A percentile compares a stretch with the other conserved stretches of the same genome.
Evolutionary conservation across 2,797 vertebrate species (phyloP).

Genomic region (Simalia tracyae): DNA sequence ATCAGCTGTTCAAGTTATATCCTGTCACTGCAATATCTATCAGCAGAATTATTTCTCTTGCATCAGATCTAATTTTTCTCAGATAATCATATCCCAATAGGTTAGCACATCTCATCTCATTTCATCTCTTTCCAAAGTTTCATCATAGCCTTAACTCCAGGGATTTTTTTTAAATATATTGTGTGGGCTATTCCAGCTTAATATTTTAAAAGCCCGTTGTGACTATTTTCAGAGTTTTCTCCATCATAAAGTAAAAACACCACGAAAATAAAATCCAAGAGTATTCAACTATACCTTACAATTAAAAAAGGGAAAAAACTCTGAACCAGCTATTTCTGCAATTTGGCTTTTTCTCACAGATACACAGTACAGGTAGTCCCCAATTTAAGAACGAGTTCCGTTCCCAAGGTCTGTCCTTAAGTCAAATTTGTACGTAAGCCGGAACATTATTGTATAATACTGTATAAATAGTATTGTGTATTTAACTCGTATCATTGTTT

Average conservation of each 20-base stretch:
- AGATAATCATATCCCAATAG: slow-evolving; percentile 45
- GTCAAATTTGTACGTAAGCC: no score
- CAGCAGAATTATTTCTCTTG: slow-evolving; percentile 19
- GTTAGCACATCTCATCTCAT: slow-evolving; percentile 25
- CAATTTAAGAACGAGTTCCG: no score
- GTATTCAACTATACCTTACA: not conserved
- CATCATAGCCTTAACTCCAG: not conserved
- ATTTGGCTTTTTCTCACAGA: not conserved
- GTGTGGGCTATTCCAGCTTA: not conserved
- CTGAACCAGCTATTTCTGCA: not conserved
- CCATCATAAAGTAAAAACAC: not conserved
- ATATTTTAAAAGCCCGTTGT: not conserved
- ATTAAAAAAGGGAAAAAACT: not conserved
- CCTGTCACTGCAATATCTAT: slow-evolving; percentile 11
- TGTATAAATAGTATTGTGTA: no score
- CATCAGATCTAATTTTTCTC: slow-evolving; percentile 13
- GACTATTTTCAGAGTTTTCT: not conserved
- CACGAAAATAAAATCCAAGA: not conserved
- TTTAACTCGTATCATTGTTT: no score
- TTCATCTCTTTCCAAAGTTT: slow-evolving; percentile 1
- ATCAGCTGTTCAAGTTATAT: slow-evolving; percentile 24
- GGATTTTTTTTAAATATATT: not conserved
- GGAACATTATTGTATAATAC: no score
- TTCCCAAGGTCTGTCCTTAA: no score
- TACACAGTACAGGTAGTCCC: no score